Conservation (phyloP, 30 jellyfish, hydroid and myxozoan genomes). For the Hydractinia symbiolongicarpus region DNA sequence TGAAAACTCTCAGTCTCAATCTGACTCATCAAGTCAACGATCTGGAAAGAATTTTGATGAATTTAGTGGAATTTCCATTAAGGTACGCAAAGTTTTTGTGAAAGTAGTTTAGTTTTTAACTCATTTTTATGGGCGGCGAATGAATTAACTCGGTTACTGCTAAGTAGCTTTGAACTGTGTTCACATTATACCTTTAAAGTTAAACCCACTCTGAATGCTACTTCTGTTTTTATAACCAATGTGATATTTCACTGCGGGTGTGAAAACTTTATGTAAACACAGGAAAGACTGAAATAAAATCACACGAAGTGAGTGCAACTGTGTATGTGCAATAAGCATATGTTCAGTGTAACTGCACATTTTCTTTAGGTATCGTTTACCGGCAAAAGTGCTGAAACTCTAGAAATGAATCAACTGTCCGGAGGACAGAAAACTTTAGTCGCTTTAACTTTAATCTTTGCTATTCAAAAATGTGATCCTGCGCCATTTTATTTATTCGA, state of each 20-base stretch:
- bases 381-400: conserved; percentile 93
- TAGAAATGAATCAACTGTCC: conserved; percentile 94
- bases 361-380: conserved; percentile 87
- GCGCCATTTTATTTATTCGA: conserved; percentile 97
- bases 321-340: too few species aligned
- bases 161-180: too few species aligned
- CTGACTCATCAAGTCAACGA: conserved; percentile 37
- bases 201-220: too few species aligned
- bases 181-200: too few species aligned
- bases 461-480: conserved; percentile 98
- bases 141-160: too few species aligned
- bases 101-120: too few species aligned
- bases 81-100: conserved; percentile 49
- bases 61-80: conserved; percentile 87
- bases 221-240: too few species aligned
- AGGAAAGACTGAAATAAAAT: too few species aligned
- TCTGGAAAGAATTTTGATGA: conserved; percentile 73
- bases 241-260: too few species aligned
- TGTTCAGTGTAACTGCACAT: not conserved
- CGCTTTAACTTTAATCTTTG: conserved; percentile 91
- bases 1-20: conserved; percentile 14
- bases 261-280: too few species aligned
- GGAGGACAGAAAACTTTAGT: conserved; percentile 99
- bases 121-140: too few species aligned
- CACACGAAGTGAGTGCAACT: too few species aligned